Evolutionary conservation across 2,797 vertebrate genomes (phyloP).

Genomic region (Spea hammondii): DNA sequence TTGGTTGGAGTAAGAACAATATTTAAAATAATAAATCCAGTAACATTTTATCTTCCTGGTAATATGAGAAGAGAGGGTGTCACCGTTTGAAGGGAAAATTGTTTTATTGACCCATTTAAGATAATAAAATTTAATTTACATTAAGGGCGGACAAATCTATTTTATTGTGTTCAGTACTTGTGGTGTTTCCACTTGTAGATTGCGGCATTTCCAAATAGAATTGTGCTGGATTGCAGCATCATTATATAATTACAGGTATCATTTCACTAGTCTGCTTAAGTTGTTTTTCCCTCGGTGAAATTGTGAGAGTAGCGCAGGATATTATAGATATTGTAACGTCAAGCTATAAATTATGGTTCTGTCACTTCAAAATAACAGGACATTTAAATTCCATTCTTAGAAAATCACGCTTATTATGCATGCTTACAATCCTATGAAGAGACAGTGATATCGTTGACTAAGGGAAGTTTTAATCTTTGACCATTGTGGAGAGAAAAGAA

Average conservation of each 20-base stretch:
- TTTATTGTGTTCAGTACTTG: not conserved
- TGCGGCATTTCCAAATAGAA: conserved; percentile 50
- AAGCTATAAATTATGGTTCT: conserved; percentile 50
- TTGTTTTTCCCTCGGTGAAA: conserved; percentile 38
- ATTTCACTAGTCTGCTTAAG: conserved; percentile 40
- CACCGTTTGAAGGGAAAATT: too few species aligned
- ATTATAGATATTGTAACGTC: conserved; percentile 47
- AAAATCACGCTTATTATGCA: conserved; percentile 51
- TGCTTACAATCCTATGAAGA: conserved; percentile 44
- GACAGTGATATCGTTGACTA: conserved; percentile 12
- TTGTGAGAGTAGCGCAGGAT: conserved; percentile 28
- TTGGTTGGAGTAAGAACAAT: too few species aligned
- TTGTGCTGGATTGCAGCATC: conserved; percentile 43
- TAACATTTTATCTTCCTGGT: too few species aligned
- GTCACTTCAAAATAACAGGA: conserved; percentile 39
- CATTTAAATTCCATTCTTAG: conserved; percentile 51
- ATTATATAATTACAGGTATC: conserved; percentile 54
- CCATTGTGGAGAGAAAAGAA: conserved; percentile 25
- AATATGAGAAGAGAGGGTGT: too few species aligned
- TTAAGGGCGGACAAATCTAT: too few species aligned
- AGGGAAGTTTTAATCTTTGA: conserved; percentile 32
- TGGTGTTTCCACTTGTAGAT: not conserved
- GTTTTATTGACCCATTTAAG: too few species aligned
- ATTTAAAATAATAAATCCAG: too few species aligned
- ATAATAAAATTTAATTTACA: too few species aligned